Base-by-base conservation (phyloP, 2,888 invertebrate genomes). In the Rhamnusium bicolor region DNA sequence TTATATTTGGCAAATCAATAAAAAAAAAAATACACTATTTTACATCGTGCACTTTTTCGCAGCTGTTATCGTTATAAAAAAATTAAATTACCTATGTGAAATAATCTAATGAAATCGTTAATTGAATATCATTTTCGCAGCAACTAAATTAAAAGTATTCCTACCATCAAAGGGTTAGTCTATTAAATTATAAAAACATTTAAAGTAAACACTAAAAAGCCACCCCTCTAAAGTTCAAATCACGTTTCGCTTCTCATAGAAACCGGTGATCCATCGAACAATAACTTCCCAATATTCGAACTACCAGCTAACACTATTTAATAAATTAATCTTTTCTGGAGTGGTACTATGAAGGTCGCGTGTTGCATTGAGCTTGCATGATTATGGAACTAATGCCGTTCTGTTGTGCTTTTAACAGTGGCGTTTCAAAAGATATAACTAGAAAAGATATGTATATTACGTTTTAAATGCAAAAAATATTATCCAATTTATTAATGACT, bases 111-210 rank as follows among this genome's bases (percentile, higher is more conserved):
- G n/a, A n/a, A n/a, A n/a, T n/a, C n/a, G n/a, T n/a, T n/a, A n/a
- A n/a, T n/a, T n/a, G n/a, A n/a, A n/a, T n/a, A n/a, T n/a, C n/a
- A n/a, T n/a, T n/a, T n/a, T n/a, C n/a, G n/a, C n/a, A n/a, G n/a
- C n/a, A n/a, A n/a, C n/a, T n/a, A n/a, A n/a, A n/a, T 24, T 18
- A 47, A 40, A 61, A 65, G n/a, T 21, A 18, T 65, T 18, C 40
- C 14, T 51, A 29, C 58, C 68, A 18, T 53, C 16, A 60, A 71
- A 73, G 71, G 72, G 74, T 71, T 73, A 71, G 40, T 62, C 63
- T 74, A 76, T 74, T 75, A 73, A 73, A 74, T 75, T 78, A 75
- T 65, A 63, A 78, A 78, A 78, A 76, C 73, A 78, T 75, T 47
- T 29, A 69, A 69, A 71, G 58, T 60, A 79, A 79, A 79, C 72